Evolutionary conservation across 2,888 invertebrate genomes (phyloP), one percentile per base, ranked within the genome.

Genomic region (Cenopis cana): DNA sequence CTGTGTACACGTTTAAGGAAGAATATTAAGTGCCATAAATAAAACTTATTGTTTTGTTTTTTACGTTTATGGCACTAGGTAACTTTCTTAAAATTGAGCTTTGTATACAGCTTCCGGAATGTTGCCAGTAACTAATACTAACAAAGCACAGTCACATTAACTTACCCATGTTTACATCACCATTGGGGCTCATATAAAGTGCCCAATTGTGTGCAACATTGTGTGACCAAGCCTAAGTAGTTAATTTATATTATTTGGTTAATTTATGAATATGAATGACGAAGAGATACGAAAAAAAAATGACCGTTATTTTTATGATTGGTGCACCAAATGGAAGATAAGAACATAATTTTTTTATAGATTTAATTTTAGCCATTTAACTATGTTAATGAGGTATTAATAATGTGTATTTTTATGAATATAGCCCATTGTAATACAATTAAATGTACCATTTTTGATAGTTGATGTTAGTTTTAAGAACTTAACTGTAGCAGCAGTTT

Each of bases 41-140:
- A 6, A 11, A 20, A 2, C 18, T 56, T 17, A 18, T 41, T 24
- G 49, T 61, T 24, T n/a, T 46, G 18, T 38, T 12, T 36, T 4
- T 60, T 54, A 57, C 8, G 5, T 56, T 56, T 67, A 61, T 71
- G 61, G 67, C 67, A 71, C 67, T 71, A 9, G 49, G 60, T 71
- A 67, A 55, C 71, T 71, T 71, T 55, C 71, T 67, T 66, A 82
- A 64, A 84, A 81, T 78, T 77, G 89, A 90, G 93, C 93, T 92
- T 93, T 93, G 93, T 93, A 93, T 83, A 93, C 91, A 93, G 93
- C 93, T 93, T 92, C 83, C 92, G 93, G 93, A 93, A 91, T 93
- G 93, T 93, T 93, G 87, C 86, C 86, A 89, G 86, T 90, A 89
- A 89, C 88, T 88, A 87, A 87, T 87, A 92, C 89, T 93, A 93